phyloP scores from a whole-genome alignment of 2,888 invertebrate genomes.

The Helobdella robusta region DNA sequence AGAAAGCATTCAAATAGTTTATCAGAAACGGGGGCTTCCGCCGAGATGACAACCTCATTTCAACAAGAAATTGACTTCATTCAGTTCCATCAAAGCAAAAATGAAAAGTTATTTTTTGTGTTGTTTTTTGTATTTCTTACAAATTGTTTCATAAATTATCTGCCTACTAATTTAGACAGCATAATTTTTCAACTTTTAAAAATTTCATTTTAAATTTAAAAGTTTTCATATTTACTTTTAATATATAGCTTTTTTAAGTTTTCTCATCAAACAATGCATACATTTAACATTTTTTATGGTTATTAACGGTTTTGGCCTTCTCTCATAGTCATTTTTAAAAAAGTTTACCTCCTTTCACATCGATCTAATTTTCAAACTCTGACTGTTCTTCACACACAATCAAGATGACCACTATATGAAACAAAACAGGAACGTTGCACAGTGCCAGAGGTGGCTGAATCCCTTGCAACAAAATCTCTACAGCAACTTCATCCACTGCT shows the following conservation, averaged over 20 bases:
- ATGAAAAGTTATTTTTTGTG: not conserved
- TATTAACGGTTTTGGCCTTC: too few relatives aligned
- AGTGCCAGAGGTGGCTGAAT: too few relatives aligned
- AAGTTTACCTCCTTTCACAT: too few relatives aligned
- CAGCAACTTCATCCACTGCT: constrained; percentile 65
- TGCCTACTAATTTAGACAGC: not conserved
- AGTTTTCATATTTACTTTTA: too few relatives aligned
- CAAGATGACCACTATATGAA: too few relatives aligned
- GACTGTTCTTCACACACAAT: too few relatives aligned
- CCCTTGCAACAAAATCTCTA: not conserved
- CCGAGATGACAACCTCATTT: not conserved
- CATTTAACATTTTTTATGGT: too few relatives aligned
- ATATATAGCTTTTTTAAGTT: too few relatives aligned
- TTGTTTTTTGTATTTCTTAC: not conserved
- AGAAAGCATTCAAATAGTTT: constrained; percentile 22
- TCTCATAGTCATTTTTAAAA: too few relatives aligned
- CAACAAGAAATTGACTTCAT: not conserved
- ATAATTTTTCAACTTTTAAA: not conserved
- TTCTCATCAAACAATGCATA: too few relatives aligned
- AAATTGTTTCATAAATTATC: not conserved
- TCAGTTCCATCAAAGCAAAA: not conserved
- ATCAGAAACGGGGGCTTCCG: not conserved
- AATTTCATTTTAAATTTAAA: constrained; percentile 8
- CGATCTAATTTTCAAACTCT: too few relatives aligned
- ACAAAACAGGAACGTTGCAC: too few relatives aligned